Evolutionary conservation across 2,113 vertebrate genomes (phyloP).

Genomic region (Ceyx melanurus): DNA sequence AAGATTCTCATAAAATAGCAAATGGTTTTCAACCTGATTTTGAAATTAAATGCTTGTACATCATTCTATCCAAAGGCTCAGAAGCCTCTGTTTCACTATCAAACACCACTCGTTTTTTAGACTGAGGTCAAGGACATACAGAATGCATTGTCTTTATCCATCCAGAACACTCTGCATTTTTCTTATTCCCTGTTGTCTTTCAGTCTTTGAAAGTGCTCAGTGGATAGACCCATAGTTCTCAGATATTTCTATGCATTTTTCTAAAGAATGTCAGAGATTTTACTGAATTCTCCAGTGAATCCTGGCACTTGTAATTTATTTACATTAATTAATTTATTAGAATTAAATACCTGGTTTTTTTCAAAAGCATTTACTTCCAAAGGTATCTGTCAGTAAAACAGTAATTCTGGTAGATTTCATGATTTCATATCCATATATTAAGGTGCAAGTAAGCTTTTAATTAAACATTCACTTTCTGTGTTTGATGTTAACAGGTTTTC

Average conservation of each 20-base stretch:
- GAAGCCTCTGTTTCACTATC: background rate
- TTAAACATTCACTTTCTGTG: background rate
- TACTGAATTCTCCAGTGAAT: background rate
- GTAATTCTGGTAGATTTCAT: background rate
- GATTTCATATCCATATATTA: background rate
- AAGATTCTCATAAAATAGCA: background rate
- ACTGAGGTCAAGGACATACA: background rate
- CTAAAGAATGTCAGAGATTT: background rate
- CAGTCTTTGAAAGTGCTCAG: background rate
- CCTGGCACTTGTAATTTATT: background rate
- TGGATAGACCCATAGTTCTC: background rate
- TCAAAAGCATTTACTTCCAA: background rate
- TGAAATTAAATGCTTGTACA: background rate
- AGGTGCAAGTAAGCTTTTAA: background rate
- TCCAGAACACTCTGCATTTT: background rate
- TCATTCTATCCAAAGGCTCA: background rate
- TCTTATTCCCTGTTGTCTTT: background rate
- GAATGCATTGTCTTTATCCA: background rate
- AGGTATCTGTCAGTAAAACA: background rate
- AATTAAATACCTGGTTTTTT: background rate
- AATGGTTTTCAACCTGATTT: background rate
- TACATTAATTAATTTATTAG: background rate
- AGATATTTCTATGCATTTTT: background rate
- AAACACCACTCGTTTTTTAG: background rate
- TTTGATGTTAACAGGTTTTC: background rate